Percentiles rank a stretch among this genome's conserved stretches.
Conservation (phyloP, 2,797 vertebrate genomes). For the Paedocypris micromegethes region DNA sequence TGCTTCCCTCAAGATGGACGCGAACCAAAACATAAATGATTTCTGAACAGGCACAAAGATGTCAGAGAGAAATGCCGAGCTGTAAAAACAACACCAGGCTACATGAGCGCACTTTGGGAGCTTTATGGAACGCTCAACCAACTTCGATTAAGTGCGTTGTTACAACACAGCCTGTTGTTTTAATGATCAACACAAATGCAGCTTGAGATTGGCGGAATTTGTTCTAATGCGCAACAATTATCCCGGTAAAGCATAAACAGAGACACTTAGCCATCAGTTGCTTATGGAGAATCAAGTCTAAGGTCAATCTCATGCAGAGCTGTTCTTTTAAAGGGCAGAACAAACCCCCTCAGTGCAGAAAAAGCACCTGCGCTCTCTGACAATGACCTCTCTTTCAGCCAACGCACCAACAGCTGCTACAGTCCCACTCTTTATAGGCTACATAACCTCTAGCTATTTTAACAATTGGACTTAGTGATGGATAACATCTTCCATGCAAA, state of each 20-base stretch:
- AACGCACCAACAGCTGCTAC: constrained; percentile 34
- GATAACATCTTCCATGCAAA: constrained; percentile 38
- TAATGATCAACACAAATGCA: too few species aligned
- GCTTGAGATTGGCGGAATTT: too few species aligned
- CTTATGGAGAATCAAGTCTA: constrained; percentile 26
- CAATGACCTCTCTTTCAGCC: constrained; percentile 38
- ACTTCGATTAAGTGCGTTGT: too few species aligned
- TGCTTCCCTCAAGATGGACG: constrained; percentile 12
- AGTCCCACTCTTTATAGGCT: constrained; percentile 31
- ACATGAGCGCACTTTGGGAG: too few species aligned
- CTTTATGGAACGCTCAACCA: too few species aligned
- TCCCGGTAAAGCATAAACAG: background rate
- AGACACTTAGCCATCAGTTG: background rate
- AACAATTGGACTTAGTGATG: constrained; percentile 36
- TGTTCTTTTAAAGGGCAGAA: constrained; percentile 31
- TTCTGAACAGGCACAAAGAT: constrained; percentile 11
- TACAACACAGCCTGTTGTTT: too few species aligned
- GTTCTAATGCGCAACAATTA: background rate
- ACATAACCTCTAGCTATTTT: constrained; percentile 39
- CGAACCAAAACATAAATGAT: constrained; percentile 25
- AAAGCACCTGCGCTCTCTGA: constrained; percentile 37
- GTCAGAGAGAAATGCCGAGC: constrained; percentile 1
- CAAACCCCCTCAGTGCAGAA: constrained; percentile 22
- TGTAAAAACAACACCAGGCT: constrained; percentile 1
- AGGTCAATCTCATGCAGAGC: constrained; percentile 27